phyloP scores from a whole-genome alignment of 2,113 vertebrate species.

The Thalassarche chlororhynchos region DNA sequence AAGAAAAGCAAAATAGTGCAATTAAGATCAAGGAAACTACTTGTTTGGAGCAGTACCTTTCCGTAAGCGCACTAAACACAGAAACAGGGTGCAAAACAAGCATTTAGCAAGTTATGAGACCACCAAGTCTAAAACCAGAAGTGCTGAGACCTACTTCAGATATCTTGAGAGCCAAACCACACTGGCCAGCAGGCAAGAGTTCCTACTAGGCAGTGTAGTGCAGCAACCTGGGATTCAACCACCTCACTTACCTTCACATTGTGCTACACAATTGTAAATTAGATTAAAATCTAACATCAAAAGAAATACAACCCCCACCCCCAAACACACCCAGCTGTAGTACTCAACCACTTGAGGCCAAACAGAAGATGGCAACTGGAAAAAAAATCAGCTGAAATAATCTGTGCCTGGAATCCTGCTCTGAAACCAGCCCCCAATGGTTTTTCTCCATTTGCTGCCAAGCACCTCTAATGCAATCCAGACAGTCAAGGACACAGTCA shows the following conservation, averaged over 20 bases:
- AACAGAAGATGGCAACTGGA: not conserved
- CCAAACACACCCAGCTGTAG: not conserved
- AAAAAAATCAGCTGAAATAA: not conserved
- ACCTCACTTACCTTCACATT: not conserved
- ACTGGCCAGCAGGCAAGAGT: accelerated
- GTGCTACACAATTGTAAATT: not conserved
- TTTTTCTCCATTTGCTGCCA: conserved; percentile 51
- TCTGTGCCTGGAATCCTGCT: not conserved
- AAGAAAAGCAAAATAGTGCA: not conserved
- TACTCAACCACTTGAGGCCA: not conserved
- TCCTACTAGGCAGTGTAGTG: accelerated
- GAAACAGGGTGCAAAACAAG: not conserved
- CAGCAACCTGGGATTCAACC: not conserved
- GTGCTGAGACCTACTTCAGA: not conserved
- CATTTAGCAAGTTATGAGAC: not conserved
- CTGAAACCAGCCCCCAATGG: not conserved
- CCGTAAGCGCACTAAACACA: not conserved
- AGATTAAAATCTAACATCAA: not conserved
- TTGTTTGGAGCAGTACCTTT: not conserved
- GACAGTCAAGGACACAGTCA: conserved; percentile 48
- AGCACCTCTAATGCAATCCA: conserved; percentile 60
- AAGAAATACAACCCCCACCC: not conserved
- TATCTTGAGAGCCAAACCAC: accelerated
- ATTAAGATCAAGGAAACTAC: not conserved
- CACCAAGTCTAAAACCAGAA: not conserved